Evolutionary conservation across 1,140 invertebrate species (phyloP), one percentile per base, ranked within the genome.

Genomic region (Habropoda laboriosa): DNA sequence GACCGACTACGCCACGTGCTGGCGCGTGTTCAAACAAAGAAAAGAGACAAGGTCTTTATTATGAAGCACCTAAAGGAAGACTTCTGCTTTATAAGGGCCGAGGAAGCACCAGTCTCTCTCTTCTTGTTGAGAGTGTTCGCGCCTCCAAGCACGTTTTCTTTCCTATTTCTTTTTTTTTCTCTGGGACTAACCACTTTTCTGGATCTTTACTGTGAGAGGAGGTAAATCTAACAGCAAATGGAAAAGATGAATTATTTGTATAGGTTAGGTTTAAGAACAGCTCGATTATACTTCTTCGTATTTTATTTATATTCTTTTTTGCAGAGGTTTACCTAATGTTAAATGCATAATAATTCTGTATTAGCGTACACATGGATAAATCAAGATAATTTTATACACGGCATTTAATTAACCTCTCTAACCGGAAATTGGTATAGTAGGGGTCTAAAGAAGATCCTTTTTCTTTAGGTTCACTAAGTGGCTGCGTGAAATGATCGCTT

Each of bases 11-110:
- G 66, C 78, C 89, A 87, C 86, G 89, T 88, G 87, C 76, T 85
- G 80, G 80, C 80, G 61, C 74, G 73, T 79, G 78, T 77, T 87
- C 73, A 83, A 89, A 89, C 83, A 86, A 86, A 89, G 83, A 79
- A 79, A 61, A 63, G 71, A 87, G 80, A 87, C 82, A 88, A 87
- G 86, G 87, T 79, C 77, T 70, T 81, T 74, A 76, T 86, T 86
- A 79, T 75, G 68, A 73, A 72, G 70, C 72, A 58, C 38, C 78
- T 73, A 53, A 78, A 74, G 70, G 82, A 76, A 68, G 58, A 47
- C 70, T 74, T 82, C 66, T 76, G 60, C 73, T 67, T 60, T 85
- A 66, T 58, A 68, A 68, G 42, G 47, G 60, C 38, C 21, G 35
- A 70, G 53, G 57, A 78, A 71, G 42, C 18, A 38, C 21, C n/a